Evolutionary conservation across 2,113 vertebrate genomes (phyloP).

Genomic region (Entelurus aequoreus): DNA sequence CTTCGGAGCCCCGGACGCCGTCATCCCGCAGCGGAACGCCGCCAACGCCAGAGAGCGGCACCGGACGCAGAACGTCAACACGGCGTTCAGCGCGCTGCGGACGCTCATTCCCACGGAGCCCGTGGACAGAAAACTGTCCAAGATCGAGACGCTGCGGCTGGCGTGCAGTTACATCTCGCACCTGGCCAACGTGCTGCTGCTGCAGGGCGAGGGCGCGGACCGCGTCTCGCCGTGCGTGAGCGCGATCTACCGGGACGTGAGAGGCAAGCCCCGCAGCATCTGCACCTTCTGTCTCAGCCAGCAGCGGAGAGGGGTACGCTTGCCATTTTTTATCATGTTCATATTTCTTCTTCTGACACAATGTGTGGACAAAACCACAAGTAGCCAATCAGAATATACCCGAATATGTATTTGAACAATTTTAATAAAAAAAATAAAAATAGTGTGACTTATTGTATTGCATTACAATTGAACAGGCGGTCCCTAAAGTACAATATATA

Average conservation of each 20-base stretch:
- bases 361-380: too few relatives aligned
- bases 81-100: constrained; percentile 91
- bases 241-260: constrained; percentile 76
- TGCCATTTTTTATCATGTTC: not conserved
- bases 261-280: constrained; percentile 86
- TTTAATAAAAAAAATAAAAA: too few relatives aligned
- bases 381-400: too few relatives aligned
- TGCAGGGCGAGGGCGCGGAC: constrained; percentile 76
- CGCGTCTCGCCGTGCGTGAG: constrained; percentile 89
- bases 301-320: constrained; percentile 87
- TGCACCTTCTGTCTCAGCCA: constrained; percentile 98
- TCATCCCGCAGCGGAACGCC: constrained; percentile 88
- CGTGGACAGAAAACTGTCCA: constrained; percentile 92
- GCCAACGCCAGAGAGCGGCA: constrained; percentile 94
- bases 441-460: too few relatives aligned
- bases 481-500: too few relatives aligned
- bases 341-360: not conserved
- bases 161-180: constrained; percentile 98
- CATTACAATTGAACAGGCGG: too few relatives aligned
- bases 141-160: constrained; percentile 94
- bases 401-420: too few relatives aligned
- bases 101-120: constrained; percentile 97
- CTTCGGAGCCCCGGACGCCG: constrained; percentile 74
- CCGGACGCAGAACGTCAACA: constrained; percentile 96
- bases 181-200: constrained; percentile 89